Conservation (phyloP, 2,888 invertebrate species). For the Cheilosia scutellata region DNA sequence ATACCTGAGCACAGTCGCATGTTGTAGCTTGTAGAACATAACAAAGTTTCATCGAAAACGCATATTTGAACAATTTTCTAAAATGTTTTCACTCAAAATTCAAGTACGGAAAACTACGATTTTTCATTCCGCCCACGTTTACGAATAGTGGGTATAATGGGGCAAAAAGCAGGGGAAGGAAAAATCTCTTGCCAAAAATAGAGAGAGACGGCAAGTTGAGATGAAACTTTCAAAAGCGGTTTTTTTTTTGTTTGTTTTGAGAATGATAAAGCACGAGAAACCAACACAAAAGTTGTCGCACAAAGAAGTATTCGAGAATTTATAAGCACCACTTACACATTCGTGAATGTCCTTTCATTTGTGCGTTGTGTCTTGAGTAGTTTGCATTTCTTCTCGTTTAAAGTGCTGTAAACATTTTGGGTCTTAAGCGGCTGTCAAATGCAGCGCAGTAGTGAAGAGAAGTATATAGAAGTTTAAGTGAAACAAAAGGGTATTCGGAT, state of each 20-base stretch:
- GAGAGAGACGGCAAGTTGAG: not conserved
- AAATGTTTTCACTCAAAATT: constrained; percentile 56
- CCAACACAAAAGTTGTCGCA: constrained; percentile 27
- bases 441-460: constrained; percentile 10
- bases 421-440: constrained; percentile 58
- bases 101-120: constrained; percentile 46
- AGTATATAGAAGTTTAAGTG: not conserved
- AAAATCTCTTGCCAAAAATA: not conserved
- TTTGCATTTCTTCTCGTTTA: constrained; percentile 16
- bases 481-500: not conserved
- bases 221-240: constrained; percentile 33
- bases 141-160: not conserved
- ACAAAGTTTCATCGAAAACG: constrained; percentile 51
- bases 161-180: not conserved
- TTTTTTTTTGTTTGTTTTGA: constrained; percentile 46
- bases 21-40: constrained; percentile 35
- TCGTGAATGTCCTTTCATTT: constrained; percentile 46
- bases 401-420: constrained; percentile 50
- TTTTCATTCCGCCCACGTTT: constrained; percentile 19
- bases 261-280: constrained; percentile 33
- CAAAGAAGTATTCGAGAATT: constrained; percentile 44
- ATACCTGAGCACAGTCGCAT: constrained; percentile 41
- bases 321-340: constrained; percentile 49
- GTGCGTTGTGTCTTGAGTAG: constrained; percentile 29
- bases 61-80: constrained; percentile 56